These are phyloP conservation scores for Sebastes baramenuke DNA, from an alignment of 2,797 vertebrate genomes.

Conservation along the genomic window DNA sequence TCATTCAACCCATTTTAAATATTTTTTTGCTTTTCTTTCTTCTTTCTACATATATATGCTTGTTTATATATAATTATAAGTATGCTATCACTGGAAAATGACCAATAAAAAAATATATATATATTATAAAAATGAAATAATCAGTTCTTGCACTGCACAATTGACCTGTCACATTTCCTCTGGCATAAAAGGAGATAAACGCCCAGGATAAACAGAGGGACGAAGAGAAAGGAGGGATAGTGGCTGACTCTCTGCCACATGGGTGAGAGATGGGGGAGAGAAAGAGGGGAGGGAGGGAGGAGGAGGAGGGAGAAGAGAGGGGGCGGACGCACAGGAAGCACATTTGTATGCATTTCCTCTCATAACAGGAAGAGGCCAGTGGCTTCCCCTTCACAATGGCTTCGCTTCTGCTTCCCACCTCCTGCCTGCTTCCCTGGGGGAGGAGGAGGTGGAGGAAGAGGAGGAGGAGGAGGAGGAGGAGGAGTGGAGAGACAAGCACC, in stretches of 20 bases:
- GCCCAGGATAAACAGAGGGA: constrained; percentile 35
- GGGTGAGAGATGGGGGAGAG: constrained; percentile 50
- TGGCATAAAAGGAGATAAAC: constrained; percentile 10
- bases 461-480: constrained; percentile 40
- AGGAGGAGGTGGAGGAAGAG: constrained; percentile 73
- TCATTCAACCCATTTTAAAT: not conserved
- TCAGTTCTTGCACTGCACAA: constrained; percentile 52
- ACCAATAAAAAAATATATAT: not conserved
- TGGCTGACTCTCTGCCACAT: constrained; percentile 57
- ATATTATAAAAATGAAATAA: not conserved
- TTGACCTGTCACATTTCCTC: constrained; percentile 69
- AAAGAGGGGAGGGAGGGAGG: constrained; percentile 34
- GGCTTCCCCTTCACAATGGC: constrained; percentile 99
- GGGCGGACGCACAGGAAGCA: constrained; percentile 95
- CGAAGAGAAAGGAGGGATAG: constrained; percentile 38
- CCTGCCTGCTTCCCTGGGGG: constrained; percentile 90
- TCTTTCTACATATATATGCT: not conserved
- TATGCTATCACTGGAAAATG: not conserved
- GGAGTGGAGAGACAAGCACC: constrained; percentile 84
- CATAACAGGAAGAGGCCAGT: constrained; percentile 99
- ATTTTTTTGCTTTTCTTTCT: not conserved
- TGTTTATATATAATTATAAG: not conserved
- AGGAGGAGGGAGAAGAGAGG: constrained; percentile 50
- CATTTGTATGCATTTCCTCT: constrained; percentile 99
- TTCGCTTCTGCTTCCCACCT: constrained; percentile 98